Conservation (phyloP, 2,888 invertebrate species). For the Ernsta delagoae region DNA sequence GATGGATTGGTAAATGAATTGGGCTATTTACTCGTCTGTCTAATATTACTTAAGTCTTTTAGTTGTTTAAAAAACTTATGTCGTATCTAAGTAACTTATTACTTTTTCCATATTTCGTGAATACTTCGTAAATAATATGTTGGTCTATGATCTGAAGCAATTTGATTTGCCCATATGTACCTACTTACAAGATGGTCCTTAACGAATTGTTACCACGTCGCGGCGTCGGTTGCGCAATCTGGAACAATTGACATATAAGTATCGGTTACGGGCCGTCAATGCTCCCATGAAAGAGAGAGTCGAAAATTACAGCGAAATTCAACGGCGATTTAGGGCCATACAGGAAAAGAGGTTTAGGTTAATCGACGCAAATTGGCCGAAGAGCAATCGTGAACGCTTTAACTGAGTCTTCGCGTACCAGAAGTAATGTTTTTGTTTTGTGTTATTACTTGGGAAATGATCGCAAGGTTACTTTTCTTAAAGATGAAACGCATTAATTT, state of each 20-base stretch:
- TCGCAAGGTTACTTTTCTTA: background rate
- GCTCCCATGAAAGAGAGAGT: slow-evolving; percentile 50
- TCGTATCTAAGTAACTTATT: too few relatives aligned
- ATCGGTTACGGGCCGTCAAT: slow-evolving; percentile 18
- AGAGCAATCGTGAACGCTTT: slow-evolving; percentile 49
- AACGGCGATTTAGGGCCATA: slow-evolving; percentile 44
- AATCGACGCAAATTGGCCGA: slow-evolving; percentile 52
- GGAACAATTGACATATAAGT: slow-evolving; percentile 26
- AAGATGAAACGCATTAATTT: background rate
- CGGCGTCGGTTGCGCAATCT: slow-evolving; percentile 20
- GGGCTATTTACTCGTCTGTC: background rate
- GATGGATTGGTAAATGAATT: background rate
- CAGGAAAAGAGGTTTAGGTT: slow-evolving; percentile 49
- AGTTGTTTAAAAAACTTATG: background rate
- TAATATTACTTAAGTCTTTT: too few relatives aligned
- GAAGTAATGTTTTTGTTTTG: slow-evolving; percentile 20
- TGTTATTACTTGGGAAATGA: slow-evolving; percentile 2
- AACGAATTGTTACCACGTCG: background rate
- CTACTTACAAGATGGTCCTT: slow-evolving; percentile 2
- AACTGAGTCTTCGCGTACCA: slow-evolving; percentile 45
- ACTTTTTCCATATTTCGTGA: too few relatives aligned
- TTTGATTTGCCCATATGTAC: background rate
- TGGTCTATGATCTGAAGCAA: background rate
- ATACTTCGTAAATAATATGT: background rate
- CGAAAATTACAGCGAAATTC: slow-evolving; percentile 50